Evolutionary conservation across 2,113 vertebrate genomes (phyloP), one percentile per base, ranked within the genome.

Genomic region (Pseudolaguvia tuberculata): DNA sequence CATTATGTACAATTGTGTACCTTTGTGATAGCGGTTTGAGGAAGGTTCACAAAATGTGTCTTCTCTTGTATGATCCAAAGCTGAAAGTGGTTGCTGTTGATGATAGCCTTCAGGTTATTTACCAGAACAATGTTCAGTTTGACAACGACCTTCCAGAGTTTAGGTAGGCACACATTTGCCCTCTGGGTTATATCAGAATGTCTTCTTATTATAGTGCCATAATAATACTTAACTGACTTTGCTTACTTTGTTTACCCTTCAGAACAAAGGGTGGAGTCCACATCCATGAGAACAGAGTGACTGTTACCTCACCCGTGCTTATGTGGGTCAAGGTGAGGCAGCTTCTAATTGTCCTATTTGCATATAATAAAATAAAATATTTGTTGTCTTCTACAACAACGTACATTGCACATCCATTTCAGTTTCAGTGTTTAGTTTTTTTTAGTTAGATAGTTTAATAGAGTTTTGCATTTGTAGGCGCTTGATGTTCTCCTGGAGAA

Each of bases 241-340:
- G 12, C 20, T 1, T 4, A n/a, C 27, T n/a, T n/a, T 79, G 9
- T 52, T 52, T 39, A 48, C 5, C 6, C 13, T 35, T 12, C 81
- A 99, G 97, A 86, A 99, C 96, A 67, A 90, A 87, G 81, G 94
- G 94, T 4, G 96, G 97, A 18, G 94, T 93, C 50, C 91, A 93
- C 2, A 75, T 96, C 25, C 93, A 95, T 0, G 27, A 79, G 53
- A 94, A 98, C 57, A 83, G 89, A 29, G 85, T 98, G 83, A 94
- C 93, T 0, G 93, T 98, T 74, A 98, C 94, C 58, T 95, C 96
- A 69, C 96, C 96, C 0, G 95, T 95, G 13, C 89, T 97, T 42
- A 96, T 99, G 96, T 99, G 95, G 95, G 86, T 97, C 63, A 93
- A 97, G 94, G 97, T 99, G 85, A 75, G 84, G 31, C 45, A 45